These are phyloP conservation scores for Cheumatopsyche charites DNA, from an alignment of 1,140 invertebrate species.

Conservation along the genomic window DNA sequence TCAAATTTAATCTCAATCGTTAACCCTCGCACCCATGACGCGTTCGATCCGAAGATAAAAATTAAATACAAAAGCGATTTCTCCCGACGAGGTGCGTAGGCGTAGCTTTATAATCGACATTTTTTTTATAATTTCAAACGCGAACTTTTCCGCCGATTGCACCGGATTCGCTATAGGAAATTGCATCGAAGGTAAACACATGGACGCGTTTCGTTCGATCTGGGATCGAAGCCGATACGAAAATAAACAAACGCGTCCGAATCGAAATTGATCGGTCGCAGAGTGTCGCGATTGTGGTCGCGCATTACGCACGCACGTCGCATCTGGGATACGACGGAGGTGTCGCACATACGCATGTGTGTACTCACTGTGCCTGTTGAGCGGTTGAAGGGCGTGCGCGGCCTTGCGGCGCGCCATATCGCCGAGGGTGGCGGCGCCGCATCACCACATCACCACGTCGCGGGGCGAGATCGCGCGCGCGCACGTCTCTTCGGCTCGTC, in stretches of 20 bases:
- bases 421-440: not conserved
- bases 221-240: not conserved
- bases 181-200: not conserved
- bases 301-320: not conserved
- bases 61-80: not conserved
- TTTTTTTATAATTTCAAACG: not conserved
- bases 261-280: not conserved
- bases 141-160: not conserved
- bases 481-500: not conserved
- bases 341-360: not conserved
- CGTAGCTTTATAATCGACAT: not conserved
- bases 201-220: too few relatives aligned
- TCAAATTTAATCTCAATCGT: slow-evolving; percentile 3
- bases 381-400: not conserved
- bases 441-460: not conserved
- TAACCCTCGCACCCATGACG: slow-evolving; percentile 21
- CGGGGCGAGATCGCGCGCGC: not conserved
- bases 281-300: not conserved
- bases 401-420: slow-evolving; percentile 14
- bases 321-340: not conserved
- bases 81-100: not conserved
- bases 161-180: not conserved
- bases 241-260: not conserved
- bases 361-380: not conserved
- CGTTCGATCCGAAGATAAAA: too few relatives aligned